Percentiles rank a stretch among this genome's conserved stretches.
Conservation (phyloP, 2,113 vertebrate species). For the Nothocercus nigrocapillus region DNA sequence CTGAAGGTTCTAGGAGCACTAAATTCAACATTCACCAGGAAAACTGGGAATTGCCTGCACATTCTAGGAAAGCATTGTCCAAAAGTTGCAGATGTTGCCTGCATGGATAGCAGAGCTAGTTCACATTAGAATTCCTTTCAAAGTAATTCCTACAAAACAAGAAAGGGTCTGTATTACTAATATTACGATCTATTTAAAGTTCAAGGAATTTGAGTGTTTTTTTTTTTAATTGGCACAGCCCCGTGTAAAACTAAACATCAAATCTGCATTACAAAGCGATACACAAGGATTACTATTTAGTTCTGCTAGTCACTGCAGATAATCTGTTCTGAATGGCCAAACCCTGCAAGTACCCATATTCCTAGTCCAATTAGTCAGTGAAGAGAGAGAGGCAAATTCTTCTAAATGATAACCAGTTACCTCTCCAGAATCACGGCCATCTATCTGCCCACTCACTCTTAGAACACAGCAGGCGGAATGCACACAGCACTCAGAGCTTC, state of each 20-base stretch:
- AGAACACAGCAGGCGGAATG: background rate
- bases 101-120: fast-evolving
- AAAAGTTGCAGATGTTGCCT: background rate
- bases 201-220: fast-evolving
- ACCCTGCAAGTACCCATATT: background rate
- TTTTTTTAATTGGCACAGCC: background rate
- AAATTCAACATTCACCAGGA: fast-evolving
- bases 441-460: background rate
- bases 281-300: background rate
- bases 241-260: fast-evolving
- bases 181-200: background rate
- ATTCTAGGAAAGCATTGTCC: fast-evolving
- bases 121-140: background rate
- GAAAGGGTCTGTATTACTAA: fast-evolving
- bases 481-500: background rate
- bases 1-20: fast-evolving
- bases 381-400: background rate
- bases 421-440: background rate
- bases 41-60: fast-evolving
- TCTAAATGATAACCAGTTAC: background rate
- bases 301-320: background rate
- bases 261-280: background rate
- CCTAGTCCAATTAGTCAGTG: background rate
- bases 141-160: background rate
- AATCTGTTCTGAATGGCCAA: background rate